Evolutionary conservation across 2,797 vertebrate genomes (phyloP), one percentile per base, ranked within the genome.

Genomic region (Coendou prehensilis): DNA sequence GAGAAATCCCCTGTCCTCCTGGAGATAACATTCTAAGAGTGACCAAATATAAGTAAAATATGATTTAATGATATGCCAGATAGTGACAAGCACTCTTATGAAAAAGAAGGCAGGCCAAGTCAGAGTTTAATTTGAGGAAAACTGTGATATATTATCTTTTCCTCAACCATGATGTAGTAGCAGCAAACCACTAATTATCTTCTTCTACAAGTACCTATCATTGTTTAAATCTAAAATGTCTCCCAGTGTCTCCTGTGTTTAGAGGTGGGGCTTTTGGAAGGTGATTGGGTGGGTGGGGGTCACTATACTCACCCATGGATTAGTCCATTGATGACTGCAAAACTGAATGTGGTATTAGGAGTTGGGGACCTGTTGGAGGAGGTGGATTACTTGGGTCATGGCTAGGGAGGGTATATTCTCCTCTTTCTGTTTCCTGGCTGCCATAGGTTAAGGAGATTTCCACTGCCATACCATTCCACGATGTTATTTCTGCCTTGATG

Each of bases 131-230:
- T 33, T 13, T 37, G 23, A 95, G 22, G 7, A 50, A 61, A 63
- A 26, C 17, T 5, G 9, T 1, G 45, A 2, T 17, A 3, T 3
- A 15, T 30, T 57, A 41, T 30, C 3, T 13, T 71, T 28, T 14
- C 30, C 50, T 88, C 45, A 64, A 73, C n/a, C 3, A 1, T 81
- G 30, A 67, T 5, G 1, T 52, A 84, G 14, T 14, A 52, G 9
- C 4, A 61, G 14, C 1, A 13, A 50, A 22, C 9, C 63, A 30
- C 18, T 64, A 14, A 45, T 50, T 7, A 64, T 67, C n/a, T 18
- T 4, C 3, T 22, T 6, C 17, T n/a, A 3, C 0, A 63, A 22
- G 54, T 4, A 14, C 5, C 37, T 56, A 10, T n/a, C 20, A 4
- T 76, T 45, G 73, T 50, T 76, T 76, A 47, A 26, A 14, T 47